Conservation (phyloP, 1,140 invertebrate genomes). For the Trachymyrmex cornetzi region DNA sequence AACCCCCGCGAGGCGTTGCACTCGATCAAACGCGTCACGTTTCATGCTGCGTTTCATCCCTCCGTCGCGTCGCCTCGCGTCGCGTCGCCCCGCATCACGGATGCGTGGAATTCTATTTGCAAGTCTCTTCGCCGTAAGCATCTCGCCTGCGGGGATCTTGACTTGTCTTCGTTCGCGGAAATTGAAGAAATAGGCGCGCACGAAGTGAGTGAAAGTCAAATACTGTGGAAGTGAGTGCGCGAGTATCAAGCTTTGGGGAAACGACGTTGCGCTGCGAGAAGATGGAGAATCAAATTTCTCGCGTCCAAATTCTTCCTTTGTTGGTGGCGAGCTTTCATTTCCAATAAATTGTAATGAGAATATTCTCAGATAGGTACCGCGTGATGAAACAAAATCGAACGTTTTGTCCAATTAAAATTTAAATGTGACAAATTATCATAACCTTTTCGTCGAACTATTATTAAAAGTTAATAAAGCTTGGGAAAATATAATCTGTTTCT, state of each 20-base stretch:
- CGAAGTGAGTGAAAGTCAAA: slow-evolving; percentile 54
- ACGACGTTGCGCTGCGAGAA: not conserved
- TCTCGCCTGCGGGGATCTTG: slow-evolving; percentile 22
- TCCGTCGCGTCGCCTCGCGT: not conserved
- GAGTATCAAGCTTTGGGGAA: not conserved
- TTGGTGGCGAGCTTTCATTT: not conserved
- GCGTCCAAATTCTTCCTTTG: not conserved
- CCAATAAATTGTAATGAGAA: not conserved
- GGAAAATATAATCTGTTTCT: slow-evolving; percentile 25
- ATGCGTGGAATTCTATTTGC: slow-evolving; percentile 58
- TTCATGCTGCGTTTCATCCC: slow-evolving; percentile 18
- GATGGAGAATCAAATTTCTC: slow-evolving; percentile 28
- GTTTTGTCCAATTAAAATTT: not conserved
- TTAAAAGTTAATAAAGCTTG: slow-evolving; percentile 37
- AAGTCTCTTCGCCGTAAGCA: slow-evolving; percentile 45
- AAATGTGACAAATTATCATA: slow-evolving; percentile 8
- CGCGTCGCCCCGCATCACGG: not conserved
- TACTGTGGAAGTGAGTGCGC: slow-evolving; percentile 8
- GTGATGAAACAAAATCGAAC: not conserved
- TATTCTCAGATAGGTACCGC: not conserved
- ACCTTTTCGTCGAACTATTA: not conserved
- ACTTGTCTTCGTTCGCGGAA: slow-evolving; percentile 53
- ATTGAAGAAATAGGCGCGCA: slow-evolving; percentile 50
- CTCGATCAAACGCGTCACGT: slow-evolving; percentile 62
- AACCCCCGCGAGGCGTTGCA: slow-evolving; percentile 55